Conservation (phyloP, 2,888 invertebrate species). For the Drosophila trichaetosa region DNA sequence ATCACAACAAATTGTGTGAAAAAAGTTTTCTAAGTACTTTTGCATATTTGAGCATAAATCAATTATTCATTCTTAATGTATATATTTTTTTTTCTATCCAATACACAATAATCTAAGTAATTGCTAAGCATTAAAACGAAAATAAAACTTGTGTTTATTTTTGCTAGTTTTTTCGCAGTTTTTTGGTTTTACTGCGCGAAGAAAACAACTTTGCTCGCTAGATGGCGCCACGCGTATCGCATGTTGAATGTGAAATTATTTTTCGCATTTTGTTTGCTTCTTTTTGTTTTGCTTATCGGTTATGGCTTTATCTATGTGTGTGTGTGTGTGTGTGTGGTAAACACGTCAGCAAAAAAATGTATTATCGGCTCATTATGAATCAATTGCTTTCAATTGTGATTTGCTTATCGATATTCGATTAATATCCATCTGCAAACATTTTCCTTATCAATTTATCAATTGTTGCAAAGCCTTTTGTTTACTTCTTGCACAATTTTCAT, state of each 20-base stretch:
- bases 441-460: constrained; percentile 5
- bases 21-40: constrained; percentile 46
- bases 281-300: constrained; percentile 7
- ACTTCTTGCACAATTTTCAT: constrained; percentile 2
- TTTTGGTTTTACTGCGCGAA: constrained; percentile 11
- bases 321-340: not conserved
- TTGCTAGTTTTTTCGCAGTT: not conserved
- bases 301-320: not conserved
- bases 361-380: constrained; percentile 47
- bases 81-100: not conserved
- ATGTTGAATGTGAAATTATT: constrained; percentile 21
- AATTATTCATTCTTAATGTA: constrained; percentile 69
- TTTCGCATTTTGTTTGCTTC: not conserved
- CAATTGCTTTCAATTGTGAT: constrained; percentile 42
- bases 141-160: constrained; percentile 23
- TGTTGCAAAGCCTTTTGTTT: constrained; percentile 11
- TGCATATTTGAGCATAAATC: constrained; percentile 67
- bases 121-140: constrained; percentile 24
- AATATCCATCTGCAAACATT: constrained; percentile 14
- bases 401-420: constrained; percentile 12
- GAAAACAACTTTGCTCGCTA: constrained; percentile 39
- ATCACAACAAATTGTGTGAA: constrained; percentile 51
- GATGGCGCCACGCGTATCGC: constrained; percentile 61
- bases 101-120: constrained; percentile 42
- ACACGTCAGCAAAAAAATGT: constrained; percentile 13